Percentiles rank a stretch among this genome's conserved stretches.
Conservation (phyloP, 2,113 vertebrate genomes). For the Trogon melanurus region DNA sequence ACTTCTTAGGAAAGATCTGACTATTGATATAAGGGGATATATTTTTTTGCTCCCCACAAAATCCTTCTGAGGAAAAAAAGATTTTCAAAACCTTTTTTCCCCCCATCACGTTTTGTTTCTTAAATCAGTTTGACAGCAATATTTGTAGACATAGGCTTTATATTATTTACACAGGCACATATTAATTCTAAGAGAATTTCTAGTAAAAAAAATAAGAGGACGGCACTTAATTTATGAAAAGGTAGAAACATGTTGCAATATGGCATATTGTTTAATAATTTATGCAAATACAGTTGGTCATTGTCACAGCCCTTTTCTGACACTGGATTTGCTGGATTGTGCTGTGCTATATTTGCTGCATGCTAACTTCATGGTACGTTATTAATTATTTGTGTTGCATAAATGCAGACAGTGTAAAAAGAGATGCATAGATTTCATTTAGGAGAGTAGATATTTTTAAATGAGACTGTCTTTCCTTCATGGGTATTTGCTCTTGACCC, state of each 20-base stretch:
- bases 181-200: constrained; percentile 21
- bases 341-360: background rate
- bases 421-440: background rate
- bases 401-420: background rate
- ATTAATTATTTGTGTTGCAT: background rate
- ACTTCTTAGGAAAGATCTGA: constrained; percentile 92
- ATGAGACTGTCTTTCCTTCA: background rate
- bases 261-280: background rate
- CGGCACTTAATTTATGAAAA: background rate
- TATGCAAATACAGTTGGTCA: constrained; percentile 22
- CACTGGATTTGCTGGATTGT: background rate
- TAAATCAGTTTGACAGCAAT: constrained; percentile 45
- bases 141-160: background rate
- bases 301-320: constrained; percentile 6
- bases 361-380: background rate
- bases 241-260: background rate
- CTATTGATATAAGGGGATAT: constrained; percentile 82
- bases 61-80: constrained; percentile 14
- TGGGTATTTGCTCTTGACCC: constrained; percentile 6
- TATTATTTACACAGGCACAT: background rate
- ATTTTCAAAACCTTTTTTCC: background rate
- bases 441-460: background rate
- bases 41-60: constrained; percentile 64
- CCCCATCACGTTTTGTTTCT: background rate
- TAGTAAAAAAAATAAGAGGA: constrained; percentile 6